Evolutionary conservation across 1,140 invertebrate species (phyloP).

Genomic region (Daktulosphaira vitifoliae): DNA sequence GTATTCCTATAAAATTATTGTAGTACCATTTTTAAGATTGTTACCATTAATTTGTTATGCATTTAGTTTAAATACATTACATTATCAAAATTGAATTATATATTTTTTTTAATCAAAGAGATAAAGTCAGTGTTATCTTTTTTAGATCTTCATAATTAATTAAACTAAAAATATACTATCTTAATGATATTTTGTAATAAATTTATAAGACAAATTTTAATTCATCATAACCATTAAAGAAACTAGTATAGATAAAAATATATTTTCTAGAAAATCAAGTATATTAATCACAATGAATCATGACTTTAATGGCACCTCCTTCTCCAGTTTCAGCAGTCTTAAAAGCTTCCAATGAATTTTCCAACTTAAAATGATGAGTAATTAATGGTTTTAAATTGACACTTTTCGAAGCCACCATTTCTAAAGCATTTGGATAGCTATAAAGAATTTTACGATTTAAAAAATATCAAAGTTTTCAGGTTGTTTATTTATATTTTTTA

Average conservation of each 20-base stretch:
- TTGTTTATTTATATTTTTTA: constrained; percentile 38
- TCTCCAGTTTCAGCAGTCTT: constrained; percentile 62
- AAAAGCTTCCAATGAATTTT: constrained; percentile 78
- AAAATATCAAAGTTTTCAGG: not conserved
- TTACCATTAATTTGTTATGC: not conserved
- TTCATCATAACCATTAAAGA: too few relatives aligned
- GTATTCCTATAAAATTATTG: constrained; percentile 27
- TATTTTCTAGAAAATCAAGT: too few relatives aligned
- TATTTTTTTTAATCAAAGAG: too few relatives aligned
- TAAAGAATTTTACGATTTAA: constrained; percentile 42
- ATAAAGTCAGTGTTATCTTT: too few relatives aligned
- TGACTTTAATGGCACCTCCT: constrained; percentile 78
- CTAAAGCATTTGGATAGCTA: constrained; percentile 76
- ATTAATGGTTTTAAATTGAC: constrained; percentile 81
- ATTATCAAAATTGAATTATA: too few relatives aligned
- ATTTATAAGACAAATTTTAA: too few relatives aligned
- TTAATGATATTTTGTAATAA: too few relatives aligned
- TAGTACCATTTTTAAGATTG: not conserved
- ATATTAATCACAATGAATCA: constrained; percentile 69
- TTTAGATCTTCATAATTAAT: too few relatives aligned
- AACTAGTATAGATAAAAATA: too few relatives aligned
- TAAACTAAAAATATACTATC: too few relatives aligned
- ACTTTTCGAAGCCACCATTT: constrained; percentile 71
- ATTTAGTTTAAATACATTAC: too few relatives aligned
- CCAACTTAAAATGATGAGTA: constrained; percentile 80